Evolutionary conservation across 2,797 vertebrate species (phyloP), one percentile per base, ranked within the genome.

Genomic region (Enteromius unitaeniatus): DNA sequence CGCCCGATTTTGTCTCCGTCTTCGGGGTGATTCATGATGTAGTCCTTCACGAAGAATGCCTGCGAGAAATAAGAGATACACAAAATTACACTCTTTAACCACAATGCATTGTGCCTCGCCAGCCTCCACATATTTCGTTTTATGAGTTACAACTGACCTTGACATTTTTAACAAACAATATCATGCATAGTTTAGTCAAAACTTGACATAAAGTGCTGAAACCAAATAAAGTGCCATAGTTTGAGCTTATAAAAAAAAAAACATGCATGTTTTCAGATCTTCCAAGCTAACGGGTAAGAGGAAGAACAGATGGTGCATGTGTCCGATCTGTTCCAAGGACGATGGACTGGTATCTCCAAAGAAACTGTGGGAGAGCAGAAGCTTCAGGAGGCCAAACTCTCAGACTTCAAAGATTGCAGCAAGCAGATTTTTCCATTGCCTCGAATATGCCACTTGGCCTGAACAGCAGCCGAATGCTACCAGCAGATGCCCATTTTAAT

Each of bases 21-120:
- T 90, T 99, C 97, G 0, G 98, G 98, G 89, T 99, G 98, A 93
- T 96, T 99, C 92, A 97, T 93, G 74, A 97, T 84, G 26, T 99
- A 99, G 86, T 99, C 98, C 94, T 99, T 99, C 87, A 97, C 93
- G 85, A 99, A 99, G 93, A 99, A 99, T 51, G 98, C 98, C 98
- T 99, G 91, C 4, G 55, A 37, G 65, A 45, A 37, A 85, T 49
- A 78, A 80, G 83, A 70, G 34, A 81, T 5, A 70, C 19, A 80
- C 78, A 72, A 23, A 78, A 31, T 81, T 72, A 85, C 21, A 6
- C 47, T 68, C 11, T 65, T 53, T 76, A 90, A 91, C 90, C 78
- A 58, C 19, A 34, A 31, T n/a, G 42, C 42, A 23, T 34, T 47
- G 79, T 14, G 55, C 1, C 37, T 74, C 21, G 6, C 26, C 67